Percentiles rank a stretch among this genome's conserved stretches.
These are phyloP conservation scores for Bedellia somnulentella DNA, from an alignment of 2,888 invertebrate genomes.

Conservation along the genomic window DNA sequence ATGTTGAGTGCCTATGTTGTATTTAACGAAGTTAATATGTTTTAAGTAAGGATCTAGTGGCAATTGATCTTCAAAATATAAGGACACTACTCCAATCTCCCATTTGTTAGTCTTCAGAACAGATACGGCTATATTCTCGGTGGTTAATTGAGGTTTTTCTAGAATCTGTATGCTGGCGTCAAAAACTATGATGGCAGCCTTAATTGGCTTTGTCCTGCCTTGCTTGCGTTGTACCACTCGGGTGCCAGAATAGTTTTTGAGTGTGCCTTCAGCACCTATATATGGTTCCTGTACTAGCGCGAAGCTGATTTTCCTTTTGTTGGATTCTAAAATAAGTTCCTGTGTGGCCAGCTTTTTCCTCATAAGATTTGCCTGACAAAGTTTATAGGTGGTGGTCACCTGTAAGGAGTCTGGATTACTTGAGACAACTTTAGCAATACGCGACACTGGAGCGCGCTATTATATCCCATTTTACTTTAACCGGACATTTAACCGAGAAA, in stretches of 20 bases:
- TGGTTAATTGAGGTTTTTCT: not conserved
- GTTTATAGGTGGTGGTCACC: constrained; percentile 6
- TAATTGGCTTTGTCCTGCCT: not conserved
- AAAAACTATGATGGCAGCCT: constrained; percentile 8
- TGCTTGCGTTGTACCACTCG: constrained; percentile 5
- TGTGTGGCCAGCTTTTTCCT: too few species aligned
- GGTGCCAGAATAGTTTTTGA: not conserved
- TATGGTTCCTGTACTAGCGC: constrained; percentile 10
- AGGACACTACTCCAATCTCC: not conserved
- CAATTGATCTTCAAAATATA: constrained; percentile 5
- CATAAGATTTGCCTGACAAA: too few species aligned
- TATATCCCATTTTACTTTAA: too few species aligned
- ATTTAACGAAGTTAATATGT: not conserved
- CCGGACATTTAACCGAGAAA: too few species aligned
- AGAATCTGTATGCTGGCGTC: not conserved
- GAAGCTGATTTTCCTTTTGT: not conserved
- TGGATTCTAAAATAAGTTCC: constrained; percentile 8
- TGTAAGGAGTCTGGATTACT: constrained; percentile 11
- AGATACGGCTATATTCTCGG: constrained; percentile 1
- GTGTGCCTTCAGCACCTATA: constrained; percentile 2
- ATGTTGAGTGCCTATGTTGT: not conserved
- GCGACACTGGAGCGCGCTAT: too few species aligned
- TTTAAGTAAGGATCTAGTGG: constrained; percentile 6
- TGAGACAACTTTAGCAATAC: too few species aligned
- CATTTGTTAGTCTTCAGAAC: too few species aligned